Evolutionary conservation across 2,113 vertebrate species (phyloP).

Genomic region (Eptatretus burgeri): DNA sequence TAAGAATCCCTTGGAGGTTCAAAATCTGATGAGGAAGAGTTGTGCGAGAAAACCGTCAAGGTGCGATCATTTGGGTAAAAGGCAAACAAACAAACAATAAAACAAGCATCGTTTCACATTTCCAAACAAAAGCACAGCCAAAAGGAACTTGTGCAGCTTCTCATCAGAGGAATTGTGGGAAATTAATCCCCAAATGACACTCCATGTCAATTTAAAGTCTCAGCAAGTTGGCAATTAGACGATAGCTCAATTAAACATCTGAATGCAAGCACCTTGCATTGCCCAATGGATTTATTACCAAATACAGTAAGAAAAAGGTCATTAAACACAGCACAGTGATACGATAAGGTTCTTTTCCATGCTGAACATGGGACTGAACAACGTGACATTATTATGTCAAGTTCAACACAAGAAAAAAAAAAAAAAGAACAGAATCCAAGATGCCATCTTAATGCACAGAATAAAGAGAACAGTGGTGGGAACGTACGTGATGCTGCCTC

Average conservation of each 20-base stretch:
- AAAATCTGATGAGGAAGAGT: neutral
- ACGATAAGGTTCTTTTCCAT: neutral
- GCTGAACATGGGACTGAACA: neutral
- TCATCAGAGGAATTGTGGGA: too few relatives aligned
- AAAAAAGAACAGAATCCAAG: neutral
- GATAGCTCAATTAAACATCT: too few relatives aligned
- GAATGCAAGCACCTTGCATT: too few relatives aligned
- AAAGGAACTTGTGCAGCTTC: neutral
- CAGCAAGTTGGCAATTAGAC: too few relatives aligned
- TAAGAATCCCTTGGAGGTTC: neutral
- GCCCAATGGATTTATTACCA: too few relatives aligned
- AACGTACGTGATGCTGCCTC: slow-evolving; percentile 1
- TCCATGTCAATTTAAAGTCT: too few relatives aligned
- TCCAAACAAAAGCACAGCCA: neutral
- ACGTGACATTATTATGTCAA: neutral
- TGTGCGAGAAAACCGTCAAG: neutral
- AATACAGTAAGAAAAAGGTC: too few relatives aligned
- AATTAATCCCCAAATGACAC: too few relatives aligned
- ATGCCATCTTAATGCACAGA: neutral
- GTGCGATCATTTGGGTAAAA: neutral
- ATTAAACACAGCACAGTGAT: neutral
- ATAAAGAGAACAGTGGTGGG: neutral
- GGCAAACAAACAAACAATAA: neutral
- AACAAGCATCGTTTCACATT: neutral
- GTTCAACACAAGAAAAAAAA: neutral